These are phyloP conservation scores for Podarcis muralis DNA, from an alignment of 2,113 vertebrate genomes.

Conservation along the genomic window DNA sequence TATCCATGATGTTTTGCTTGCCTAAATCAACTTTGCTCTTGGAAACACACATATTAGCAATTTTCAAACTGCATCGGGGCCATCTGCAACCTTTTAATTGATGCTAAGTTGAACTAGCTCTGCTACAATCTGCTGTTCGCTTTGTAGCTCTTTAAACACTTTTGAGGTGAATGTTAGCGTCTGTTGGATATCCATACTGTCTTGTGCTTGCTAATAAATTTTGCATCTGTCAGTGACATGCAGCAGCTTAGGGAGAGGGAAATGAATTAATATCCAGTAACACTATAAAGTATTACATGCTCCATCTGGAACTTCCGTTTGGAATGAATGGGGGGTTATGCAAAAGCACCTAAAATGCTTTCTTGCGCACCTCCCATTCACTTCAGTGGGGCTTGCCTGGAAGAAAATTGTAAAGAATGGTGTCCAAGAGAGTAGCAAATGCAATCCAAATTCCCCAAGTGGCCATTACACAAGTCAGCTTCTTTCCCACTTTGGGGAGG, in stretches of 20 bases:
- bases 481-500: neutral
- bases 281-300: slow-evolving; percentile 27
- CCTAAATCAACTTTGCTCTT: too few species aligned
- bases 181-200: slow-evolving; percentile 54
- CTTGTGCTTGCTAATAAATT: slow-evolving; percentile 65
- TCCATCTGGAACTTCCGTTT: neutral
- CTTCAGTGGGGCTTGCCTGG: neutral
- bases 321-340: neutral
- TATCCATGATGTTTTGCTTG: too few species aligned
- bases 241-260: slow-evolving; percentile 25
- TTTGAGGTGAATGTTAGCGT: slow-evolving; percentile 55
- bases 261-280: slow-evolving; percentile 34
- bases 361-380: neutral
- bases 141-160: slow-evolving; percentile 61
- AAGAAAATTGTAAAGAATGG: neutral
- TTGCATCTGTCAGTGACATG: slow-evolving; percentile 52
- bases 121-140: slow-evolving; percentile 54
- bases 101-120: slow-evolving; percentile 64
- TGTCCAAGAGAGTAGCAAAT: slow-evolving; percentile 30
- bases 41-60: slow-evolving; percentile 58
- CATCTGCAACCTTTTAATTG: slow-evolving; percentile 58
- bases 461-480: slow-evolving; percentile 46
- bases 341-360: neutral
- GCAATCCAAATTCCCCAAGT: slow-evolving; percentile 40
- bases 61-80: slow-evolving; percentile 63